A percentile compares a stretch with the other conserved stretches of the same genome.
These are phyloP conservation scores for Argya squamiceps DNA, from an alignment of 2,797 vertebrate species.

Conservation along the genomic window DNA sequence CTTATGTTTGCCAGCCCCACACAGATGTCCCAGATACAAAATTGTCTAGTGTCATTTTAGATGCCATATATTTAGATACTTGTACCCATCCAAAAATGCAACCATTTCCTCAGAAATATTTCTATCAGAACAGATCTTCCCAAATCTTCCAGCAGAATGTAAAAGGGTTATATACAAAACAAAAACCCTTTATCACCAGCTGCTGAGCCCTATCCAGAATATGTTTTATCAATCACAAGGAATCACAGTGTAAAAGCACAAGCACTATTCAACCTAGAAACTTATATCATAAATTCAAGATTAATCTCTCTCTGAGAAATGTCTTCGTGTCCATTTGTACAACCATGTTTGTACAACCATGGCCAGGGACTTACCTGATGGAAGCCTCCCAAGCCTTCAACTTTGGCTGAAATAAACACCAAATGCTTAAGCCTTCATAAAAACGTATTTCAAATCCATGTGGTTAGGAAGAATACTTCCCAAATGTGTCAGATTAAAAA, in stretches of 20 bases:
- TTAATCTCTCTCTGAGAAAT: not conserved
- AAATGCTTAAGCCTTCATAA: not conserved
- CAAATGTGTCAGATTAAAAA: not conserved
- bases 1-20: not conserved
- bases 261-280: slow-evolving; percentile 71
- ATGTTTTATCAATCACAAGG: slow-evolving; percentile 29
- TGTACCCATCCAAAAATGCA: not conserved
- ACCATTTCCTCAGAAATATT: not conserved
- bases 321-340: not conserved
- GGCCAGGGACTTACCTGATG: not conserved
- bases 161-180: slow-evolving; percentile 17
- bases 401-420: not conserved
- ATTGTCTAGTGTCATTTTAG: not conserved
- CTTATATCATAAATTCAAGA: slow-evolving; percentile 55
- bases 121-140: not conserved
- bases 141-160: not conserved
- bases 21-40: not conserved
- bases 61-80: not conserved
- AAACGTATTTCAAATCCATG: not conserved
- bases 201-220: not conserved
- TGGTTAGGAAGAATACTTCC: not conserved
- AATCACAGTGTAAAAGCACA: slow-evolving; percentile 59
- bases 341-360: not conserved
- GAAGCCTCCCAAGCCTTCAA: not conserved
- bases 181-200: not conserved